phyloP scores from a whole-genome alignment of 2,888 invertebrate species.

The Slavum lentiscoides region DNA sequence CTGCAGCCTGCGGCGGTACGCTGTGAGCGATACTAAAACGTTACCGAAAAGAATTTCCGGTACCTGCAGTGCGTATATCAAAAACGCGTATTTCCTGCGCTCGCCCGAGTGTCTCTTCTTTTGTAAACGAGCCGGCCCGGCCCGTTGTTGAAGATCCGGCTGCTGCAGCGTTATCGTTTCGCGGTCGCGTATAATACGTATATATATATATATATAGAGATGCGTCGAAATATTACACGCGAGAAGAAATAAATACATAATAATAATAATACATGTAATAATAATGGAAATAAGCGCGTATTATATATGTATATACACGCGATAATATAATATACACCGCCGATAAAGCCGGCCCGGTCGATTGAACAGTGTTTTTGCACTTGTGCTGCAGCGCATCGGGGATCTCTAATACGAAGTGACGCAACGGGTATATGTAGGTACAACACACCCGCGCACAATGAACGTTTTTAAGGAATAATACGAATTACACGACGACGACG shows the following conservation, averaged over 20 bases:
- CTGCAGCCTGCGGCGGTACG: conserved; percentile 1
- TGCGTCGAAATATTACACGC: too few relatives aligned
- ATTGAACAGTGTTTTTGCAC: conserved; percentile 54
- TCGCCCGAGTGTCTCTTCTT: background rate
- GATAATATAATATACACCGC: conserved; percentile 12
- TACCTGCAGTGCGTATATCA: background rate
- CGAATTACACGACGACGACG: conserved; percentile 41
- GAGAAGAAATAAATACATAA: too few relatives aligned
- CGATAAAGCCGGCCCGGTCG: conserved; percentile 30
- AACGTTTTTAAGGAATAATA: conserved; percentile 42
- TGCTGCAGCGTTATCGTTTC: conserved; percentile 42
- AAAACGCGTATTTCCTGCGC: conserved; percentile 39
- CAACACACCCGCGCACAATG: conserved; percentile 38
- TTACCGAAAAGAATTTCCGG: conserved; percentile 49
- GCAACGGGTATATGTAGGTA: conserved; percentile 31
- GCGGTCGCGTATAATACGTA: conserved; percentile 9
- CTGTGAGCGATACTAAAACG: conserved; percentile 3
- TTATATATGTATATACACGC: too few relatives aligned
- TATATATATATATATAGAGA: background rate
- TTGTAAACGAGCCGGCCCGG: conserved; percentile 21
- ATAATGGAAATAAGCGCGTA: conserved; percentile 22
- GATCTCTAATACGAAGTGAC: conserved; percentile 49
- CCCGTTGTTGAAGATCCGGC: background rate
- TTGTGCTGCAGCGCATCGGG: conserved; percentile 18
- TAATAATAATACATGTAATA: too few relatives aligned